Percentiles rank a stretch among this genome's conserved stretches.
Conservation (phyloP, 1,140 invertebrate species). For the Drosophila parvula region DNA sequence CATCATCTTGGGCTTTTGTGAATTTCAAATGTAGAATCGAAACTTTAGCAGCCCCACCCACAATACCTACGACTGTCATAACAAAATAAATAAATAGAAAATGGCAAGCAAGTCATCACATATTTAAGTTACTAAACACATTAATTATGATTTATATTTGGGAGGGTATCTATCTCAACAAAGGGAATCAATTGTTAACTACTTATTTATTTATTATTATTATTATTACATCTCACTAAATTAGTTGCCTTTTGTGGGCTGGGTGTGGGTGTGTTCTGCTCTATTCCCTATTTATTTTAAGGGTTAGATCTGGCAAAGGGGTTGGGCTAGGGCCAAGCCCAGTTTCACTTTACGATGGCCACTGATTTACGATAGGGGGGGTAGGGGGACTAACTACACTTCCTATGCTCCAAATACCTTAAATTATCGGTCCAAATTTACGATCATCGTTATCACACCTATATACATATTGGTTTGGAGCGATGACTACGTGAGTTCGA, state of each 20-base stretch:
- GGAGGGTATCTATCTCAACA: not conserved
- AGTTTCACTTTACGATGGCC: not conserved
- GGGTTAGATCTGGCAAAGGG: not conserved
- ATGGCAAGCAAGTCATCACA: not conserved
- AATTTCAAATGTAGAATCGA: not conserved
- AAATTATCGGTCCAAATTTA: constrained; percentile 38
- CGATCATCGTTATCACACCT: constrained; percentile 17
- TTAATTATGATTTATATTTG: not conserved
- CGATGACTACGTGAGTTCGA: constrained; percentile 13
- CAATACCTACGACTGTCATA: not conserved
- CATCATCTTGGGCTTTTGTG: not conserved
- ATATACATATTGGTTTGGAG: not conserved
- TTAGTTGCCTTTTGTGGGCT: not conserved
- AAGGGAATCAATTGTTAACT: not conserved
- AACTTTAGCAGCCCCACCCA: constrained; percentile 1
- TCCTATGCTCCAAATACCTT: constrained; percentile 8
- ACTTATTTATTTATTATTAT: constrained; percentile 13
- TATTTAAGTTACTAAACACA: constrained; percentile 3
- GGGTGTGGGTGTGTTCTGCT: not conserved
- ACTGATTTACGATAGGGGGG: constrained; percentile 25
- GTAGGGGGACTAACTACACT: not conserved
- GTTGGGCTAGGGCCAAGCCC: constrained; percentile 6
- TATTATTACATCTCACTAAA: not conserved
- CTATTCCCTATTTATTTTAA: not conserved
- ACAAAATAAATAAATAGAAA: not conserved